Percentiles rank a stretch among this genome's conserved stretches.
phyloP scores from a whole-genome alignment of 2,113 vertebrate species.

The Rhipidura dahli region DNA sequence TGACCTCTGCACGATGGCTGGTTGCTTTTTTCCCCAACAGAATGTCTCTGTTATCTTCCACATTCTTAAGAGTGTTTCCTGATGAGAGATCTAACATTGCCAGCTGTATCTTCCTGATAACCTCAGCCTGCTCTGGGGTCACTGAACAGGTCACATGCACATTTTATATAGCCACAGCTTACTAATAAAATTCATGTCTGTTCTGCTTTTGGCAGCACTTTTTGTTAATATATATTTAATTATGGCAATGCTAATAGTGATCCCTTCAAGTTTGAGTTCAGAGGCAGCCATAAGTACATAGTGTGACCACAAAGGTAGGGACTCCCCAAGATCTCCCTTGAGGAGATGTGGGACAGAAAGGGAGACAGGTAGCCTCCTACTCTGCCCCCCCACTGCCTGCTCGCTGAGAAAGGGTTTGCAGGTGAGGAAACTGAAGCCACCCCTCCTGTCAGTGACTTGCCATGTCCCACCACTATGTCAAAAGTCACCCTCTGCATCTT shows the following conservation, averaged over 20 bases:
- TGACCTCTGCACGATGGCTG: not conserved
- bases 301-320: not conserved
- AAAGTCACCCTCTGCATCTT: not conserved
- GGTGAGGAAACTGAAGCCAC: not conserved
- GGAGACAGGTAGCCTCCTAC: not conserved
- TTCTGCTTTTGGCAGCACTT: not conserved
- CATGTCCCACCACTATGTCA: not conserved
- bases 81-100: not conserved
- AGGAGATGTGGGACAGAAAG: not conserved
- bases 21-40: not conserved
- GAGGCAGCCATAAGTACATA: not conserved
- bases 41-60: not conserved
- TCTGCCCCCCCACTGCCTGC: not conserved
- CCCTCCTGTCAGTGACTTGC: not conserved
- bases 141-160: not conserved
- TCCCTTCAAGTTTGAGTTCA: not conserved
- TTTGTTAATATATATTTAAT: not conserved
- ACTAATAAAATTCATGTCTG: not conserved
- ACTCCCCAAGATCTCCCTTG: not conserved
- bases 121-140: not conserved
- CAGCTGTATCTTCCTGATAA: constrained; percentile 12
- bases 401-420: not conserved
- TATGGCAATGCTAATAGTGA: not conserved
- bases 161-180: not conserved
- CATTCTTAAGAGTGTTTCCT: not conserved